phyloP scores from a whole-genome alignment of 2,113 vertebrate genomes.

The Poeciliopsis retropinna region DNA sequence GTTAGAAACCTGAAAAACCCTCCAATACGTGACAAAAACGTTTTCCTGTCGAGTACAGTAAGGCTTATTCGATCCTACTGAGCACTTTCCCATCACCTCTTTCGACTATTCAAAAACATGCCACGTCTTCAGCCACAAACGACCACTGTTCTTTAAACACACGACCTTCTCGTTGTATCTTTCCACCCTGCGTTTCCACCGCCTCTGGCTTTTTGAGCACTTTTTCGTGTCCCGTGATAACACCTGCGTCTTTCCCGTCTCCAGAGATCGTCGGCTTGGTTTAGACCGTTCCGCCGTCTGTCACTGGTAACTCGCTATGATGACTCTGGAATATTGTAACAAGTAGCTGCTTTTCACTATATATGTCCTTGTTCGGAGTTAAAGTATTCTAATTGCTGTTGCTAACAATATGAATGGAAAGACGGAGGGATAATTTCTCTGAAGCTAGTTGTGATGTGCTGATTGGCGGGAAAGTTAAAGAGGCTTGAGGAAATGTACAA shows the following conservation, averaged over 20 bases:
- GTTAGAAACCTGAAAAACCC: slow-evolving; percentile 1
- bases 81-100: slow-evolving; percentile 61
- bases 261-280: slow-evolving; percentile 57
- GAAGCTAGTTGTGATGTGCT: slow-evolving; percentile 79
- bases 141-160: slow-evolving; percentile 36
- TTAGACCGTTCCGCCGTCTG: slow-evolving; percentile 13
- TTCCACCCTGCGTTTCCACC: slow-evolving; percentile 18
- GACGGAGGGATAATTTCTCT: slow-evolving; percentile 43
- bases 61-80: slow-evolving; percentile 48
- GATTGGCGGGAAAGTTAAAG: slow-evolving; percentile 19
- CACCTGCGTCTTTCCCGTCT: slow-evolving; percentile 41
- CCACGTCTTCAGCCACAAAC: slow-evolving; percentile 60
- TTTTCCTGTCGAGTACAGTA: slow-evolving; percentile 39
- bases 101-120: slow-evolving; percentile 61
- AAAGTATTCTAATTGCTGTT: slow-evolving; percentile 13
- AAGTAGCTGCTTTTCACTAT: slow-evolving; percentile 23
- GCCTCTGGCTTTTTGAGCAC: slow-evolving; percentile 40
- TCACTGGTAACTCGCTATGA: slow-evolving; percentile 27
- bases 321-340: slow-evolving; percentile 10
- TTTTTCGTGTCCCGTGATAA: slow-evolving; percentile 32
- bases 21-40: no score
- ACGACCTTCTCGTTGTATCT: slow-evolving; percentile 36
- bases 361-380: slow-evolving; percentile 26
- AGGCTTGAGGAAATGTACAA: slow-evolving; percentile 35
- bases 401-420: slow-evolving; percentile 17